Evolutionary conservation across 2,888 invertebrate genomes (phyloP).

Genomic region (Nomada goodeniana): DNA sequence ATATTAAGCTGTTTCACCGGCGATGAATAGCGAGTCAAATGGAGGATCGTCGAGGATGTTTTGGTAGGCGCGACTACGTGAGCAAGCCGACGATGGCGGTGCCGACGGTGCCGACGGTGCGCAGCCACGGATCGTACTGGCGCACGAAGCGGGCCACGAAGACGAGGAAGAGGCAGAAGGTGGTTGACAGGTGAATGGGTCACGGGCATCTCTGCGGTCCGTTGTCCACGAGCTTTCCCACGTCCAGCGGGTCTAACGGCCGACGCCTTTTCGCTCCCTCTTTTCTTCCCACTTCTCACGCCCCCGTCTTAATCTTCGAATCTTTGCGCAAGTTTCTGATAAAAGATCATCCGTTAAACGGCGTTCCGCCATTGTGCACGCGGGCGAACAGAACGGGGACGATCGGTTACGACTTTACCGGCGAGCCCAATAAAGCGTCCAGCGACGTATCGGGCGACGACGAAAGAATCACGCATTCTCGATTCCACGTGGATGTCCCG

Average conservation of each 20-base stretch:
- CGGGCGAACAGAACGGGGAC: no score
- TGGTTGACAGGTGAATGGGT: constrained; percentile 83
- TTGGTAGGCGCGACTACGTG: constrained; percentile 81
- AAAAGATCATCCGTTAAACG: constrained; percentile 13
- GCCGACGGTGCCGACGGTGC: constrained; percentile 61
- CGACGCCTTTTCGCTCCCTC: constrained; percentile 46
- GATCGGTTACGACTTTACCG: no score
- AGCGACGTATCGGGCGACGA: no score
- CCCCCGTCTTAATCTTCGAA: constrained; percentile 9
- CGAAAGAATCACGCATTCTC: no score
- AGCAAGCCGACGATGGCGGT: constrained; percentile 64
- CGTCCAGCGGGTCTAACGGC: constrained; percentile 68
- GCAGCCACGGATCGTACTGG: constrained; percentile 65
- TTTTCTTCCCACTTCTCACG: constrained; percentile 48
- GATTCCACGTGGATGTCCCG: no score
- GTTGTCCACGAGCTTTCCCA: constrained; percentile 70
- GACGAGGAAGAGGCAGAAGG: constrained; percentile 69
- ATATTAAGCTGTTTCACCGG: constrained; percentile 83
- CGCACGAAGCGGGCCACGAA: constrained; percentile 42
- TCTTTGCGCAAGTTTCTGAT: constrained; percentile 38
- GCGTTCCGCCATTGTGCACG: neutral
- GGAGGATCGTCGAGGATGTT: constrained; percentile 81
- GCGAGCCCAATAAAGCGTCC: no score
- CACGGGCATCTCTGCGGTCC: constrained; percentile 65
- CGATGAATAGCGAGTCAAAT: constrained; percentile 83